Evolutionary conservation across 64 coral and sea anemone species (phyloP), one percentile per base, ranked within the genome.

Genomic region (Montipora cactus): DNA sequence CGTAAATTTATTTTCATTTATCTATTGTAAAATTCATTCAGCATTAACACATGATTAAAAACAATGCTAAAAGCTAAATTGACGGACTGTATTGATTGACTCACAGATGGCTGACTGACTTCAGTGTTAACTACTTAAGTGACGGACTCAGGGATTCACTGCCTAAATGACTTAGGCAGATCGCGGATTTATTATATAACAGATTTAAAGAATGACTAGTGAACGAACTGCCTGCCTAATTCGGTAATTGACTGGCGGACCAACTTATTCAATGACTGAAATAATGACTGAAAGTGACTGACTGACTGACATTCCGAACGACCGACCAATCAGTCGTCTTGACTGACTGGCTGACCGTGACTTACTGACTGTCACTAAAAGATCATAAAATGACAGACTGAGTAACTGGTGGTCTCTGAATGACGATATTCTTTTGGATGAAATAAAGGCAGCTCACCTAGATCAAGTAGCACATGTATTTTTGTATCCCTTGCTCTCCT

Each of bases 401-500:
- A 37, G 37, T 37, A 37, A 37, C 1, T 37, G 37, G 37, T 2
- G 37, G 37, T 37, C 37, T 37, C 76, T 47, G 11, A 12, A 18
- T 47, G 37, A 21, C 28, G 4, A 0, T 78, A 78, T 5, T 28
- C 0, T 28, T 28, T 28, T 47, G 48, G 11, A 47, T 12, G 20
- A 22, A 80, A 18, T 49, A 49, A 49, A 49, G 76, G 5, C 14
- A 3, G 3, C 87, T 76, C 50, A 89, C 87, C 87, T 13, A 79
- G 61, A 3, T 81, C 73, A 20, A 95, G 76, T 59, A 95, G 13
- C 47, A 76, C 67, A 49, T 95, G 94, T 20, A 19, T 47, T 74
- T 77, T 91, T 80, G 89, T 91, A 76, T 87, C 44, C 67, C 47
- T 87, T 4, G 88, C 94, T 49, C 23, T 89, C 59, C 37, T 95